Conservation (phyloP, 2,797 vertebrate species). For the Labeo calbasu region DNA sequence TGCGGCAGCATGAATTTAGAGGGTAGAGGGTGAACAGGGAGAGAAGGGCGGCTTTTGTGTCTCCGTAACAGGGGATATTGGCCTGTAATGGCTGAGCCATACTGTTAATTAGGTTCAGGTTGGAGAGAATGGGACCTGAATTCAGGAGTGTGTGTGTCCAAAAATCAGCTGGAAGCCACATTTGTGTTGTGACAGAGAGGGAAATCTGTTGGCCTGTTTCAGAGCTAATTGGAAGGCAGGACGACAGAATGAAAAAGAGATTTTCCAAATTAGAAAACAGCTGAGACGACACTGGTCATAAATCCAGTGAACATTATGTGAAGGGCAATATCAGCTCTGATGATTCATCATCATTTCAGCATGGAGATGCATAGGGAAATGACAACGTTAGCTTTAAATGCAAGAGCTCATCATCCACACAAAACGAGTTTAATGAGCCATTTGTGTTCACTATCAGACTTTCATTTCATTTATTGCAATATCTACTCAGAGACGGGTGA, state of each 20-base stretch:
- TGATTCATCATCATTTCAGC: constrained; percentile 20
- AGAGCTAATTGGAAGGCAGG: constrained; percentile 7
- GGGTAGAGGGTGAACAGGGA: constrained; percentile 32
- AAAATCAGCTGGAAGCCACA: background rate
- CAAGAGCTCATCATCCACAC: background rate
- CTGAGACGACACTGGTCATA: background rate
- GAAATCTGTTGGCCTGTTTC: background rate
- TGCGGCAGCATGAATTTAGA: constrained; percentile 34
- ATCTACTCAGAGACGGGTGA: background rate
- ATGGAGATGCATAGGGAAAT: background rate
- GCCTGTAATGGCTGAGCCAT: constrained; percentile 76
- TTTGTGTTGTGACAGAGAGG: background rate
- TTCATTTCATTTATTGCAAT: background rate
- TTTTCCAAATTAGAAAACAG: constrained; percentile 13
- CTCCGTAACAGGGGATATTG: constrained; percentile 74
- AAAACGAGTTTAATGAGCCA: background rate
- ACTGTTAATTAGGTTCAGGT: constrained; percentile 76
- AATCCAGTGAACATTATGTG: constrained; percentile 15
- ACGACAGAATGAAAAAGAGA: constrained; percentile 11
- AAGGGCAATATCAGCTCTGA: background rate
- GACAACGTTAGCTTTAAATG: constrained; percentile 10
- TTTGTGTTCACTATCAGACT: constrained; percentile 6
- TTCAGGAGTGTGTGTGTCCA: constrained; percentile 36
- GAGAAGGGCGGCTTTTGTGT: constrained; percentile 70
- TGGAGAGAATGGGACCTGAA: constrained; percentile 73